Base-by-base conservation (phyloP, 2,888 invertebrate species). In the Coecobrya sp. region DNA sequence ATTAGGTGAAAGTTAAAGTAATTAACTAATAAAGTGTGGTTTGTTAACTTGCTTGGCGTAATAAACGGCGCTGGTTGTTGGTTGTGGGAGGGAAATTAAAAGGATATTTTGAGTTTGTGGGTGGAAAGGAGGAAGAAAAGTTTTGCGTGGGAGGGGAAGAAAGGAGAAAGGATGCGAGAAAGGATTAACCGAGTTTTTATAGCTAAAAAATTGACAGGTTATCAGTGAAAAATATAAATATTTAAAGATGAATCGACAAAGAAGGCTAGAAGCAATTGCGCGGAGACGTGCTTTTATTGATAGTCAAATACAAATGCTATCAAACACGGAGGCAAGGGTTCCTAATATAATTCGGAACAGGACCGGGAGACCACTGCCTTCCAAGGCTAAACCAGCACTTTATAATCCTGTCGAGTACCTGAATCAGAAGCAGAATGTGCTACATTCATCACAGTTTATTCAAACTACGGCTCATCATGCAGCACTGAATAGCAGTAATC, bases 331-430 rank as follows among this genome's bases (percentile, higher is more conserved):
- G 36, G 27, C 30, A 0, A 30, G 68, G 27, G 25, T 91, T 0
- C 91, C 91, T 4, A 91, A 91, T 13, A 91, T 91, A 7, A 91
- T 91, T 59, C 49, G 91, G 22, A 91, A 42, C 45, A 65, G 91
- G 52, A 81, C 30, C 2, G 42, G 86, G 4, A 86, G 16, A 16
- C 1, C 30, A 22, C 45, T 13, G 13, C 2, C 62, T 13, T 0
- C 42, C 0, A 30, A 27, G 59, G 1, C 65, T 0, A 84, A 3
- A 42, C 1, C 22, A 22, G 0, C 68, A 4, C 30, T 30, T 42
- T n/a, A 19, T 22, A 42, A 79, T 8, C 11, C 27, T 79, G 27
- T 52, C 2, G 30, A 79, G 25, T 52, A 25, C 36, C 11, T 25
- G 49, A 4, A 27, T 13, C 30, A 36, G 1, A 27, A 19, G 13